Conservation (phyloP, 2,888 invertebrate species). For the Pandemis cinnamomeana region DNA sequence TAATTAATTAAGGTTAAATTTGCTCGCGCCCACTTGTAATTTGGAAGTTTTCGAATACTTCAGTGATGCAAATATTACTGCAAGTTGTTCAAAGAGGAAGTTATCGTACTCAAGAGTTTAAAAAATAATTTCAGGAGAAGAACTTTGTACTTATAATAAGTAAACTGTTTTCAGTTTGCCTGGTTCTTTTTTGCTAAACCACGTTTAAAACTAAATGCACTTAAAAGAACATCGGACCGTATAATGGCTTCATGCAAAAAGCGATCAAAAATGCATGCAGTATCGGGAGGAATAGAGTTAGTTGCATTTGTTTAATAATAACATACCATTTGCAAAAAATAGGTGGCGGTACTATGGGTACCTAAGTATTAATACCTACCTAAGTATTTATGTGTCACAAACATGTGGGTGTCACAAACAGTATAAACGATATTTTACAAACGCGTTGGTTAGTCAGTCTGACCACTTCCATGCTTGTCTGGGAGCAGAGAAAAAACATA, state of each 20-base stretch:
- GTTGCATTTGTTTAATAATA: too few species aligned
- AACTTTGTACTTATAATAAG: not conserved
- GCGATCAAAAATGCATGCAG: not conserved
- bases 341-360: too few species aligned
- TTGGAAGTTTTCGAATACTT: conserved; percentile 14
- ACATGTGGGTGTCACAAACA: too few species aligned
- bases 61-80: conserved; percentile 11
- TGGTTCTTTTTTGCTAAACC: not conserved
- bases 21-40: conserved; percentile 6
- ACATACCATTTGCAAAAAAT: too few species aligned
- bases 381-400: too few species aligned
- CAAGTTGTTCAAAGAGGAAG: conserved; percentile 20
- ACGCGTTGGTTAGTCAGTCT: too few species aligned
- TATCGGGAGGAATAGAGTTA: not conserved
- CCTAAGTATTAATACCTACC: too few species aligned
- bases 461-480: too few species aligned
- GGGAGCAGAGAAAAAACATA: too few species aligned
- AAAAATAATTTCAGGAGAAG: conserved; percentile 20
- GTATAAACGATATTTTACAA: too few species aligned
- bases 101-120: conserved; percentile 16
- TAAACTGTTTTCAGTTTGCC: not conserved
- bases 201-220: conserved; percentile 2
- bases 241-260: not conserved
- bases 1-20: conserved; percentile 1
- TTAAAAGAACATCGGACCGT: not conserved